Conservation (phyloP, 2,797 vertebrate species). For the Lates japonicus region DNA sequence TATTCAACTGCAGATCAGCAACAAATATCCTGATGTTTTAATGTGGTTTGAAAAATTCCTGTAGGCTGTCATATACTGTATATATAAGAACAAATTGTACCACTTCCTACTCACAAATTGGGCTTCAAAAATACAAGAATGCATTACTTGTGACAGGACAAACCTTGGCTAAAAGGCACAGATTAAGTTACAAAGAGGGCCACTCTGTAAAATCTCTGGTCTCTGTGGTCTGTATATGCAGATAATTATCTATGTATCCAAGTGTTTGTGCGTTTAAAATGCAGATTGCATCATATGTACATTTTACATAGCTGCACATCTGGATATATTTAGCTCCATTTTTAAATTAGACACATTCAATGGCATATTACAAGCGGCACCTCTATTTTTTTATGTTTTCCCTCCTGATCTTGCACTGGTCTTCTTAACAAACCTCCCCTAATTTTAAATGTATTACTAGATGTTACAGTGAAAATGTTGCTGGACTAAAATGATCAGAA, state of each 20-base stretch:
- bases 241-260: conserved; percentile 32
- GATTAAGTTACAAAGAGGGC: conserved; percentile 25
- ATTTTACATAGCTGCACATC: conserved; percentile 50
- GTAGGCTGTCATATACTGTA: conserved; percentile 22
- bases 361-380: not conserved
- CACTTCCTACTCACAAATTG: conserved; percentile 14
- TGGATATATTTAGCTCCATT: conserved; percentile 48
- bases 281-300: conserved; percentile 32
- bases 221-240: not conserved
- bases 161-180: not conserved
- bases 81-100: conserved; percentile 40
- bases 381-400: not conserved
- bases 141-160: conserved; percentile 34
- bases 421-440: not conserved
- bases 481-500: conserved; percentile 14
- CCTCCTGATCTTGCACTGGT: not conserved
- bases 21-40: not conserved
- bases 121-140: not conserved
- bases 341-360: conserved; percentile 14
- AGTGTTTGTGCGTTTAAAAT: conserved; percentile 36
- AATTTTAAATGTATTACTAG: not conserved
- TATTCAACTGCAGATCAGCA: conserved; percentile 20
- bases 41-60: not conserved
- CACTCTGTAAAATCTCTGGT: conserved; percentile 8
- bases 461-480: not conserved